These are phyloP conservation scores for Monomorium pharaonis DNA, from an alignment of 1,140 invertebrate genomes.

Conservation along the genomic window DNA sequence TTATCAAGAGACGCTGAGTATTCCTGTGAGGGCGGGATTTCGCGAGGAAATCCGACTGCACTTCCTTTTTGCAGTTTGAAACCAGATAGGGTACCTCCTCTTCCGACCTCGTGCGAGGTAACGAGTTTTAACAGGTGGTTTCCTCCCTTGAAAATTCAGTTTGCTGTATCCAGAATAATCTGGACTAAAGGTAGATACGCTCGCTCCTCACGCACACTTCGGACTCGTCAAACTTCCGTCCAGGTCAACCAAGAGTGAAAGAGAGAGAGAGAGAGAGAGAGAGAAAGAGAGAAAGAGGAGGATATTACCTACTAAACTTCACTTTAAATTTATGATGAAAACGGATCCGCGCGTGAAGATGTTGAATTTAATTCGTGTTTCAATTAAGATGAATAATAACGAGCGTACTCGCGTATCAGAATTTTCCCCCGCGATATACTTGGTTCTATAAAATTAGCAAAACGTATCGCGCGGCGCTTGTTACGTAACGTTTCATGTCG, in stretches of 20 bases:
- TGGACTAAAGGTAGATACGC: constrained; percentile 20
- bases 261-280: not conserved
- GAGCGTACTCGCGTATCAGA: constrained; percentile 46
- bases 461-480: constrained; percentile 37
- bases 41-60: constrained; percentile 24
- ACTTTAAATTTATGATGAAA: constrained; percentile 53
- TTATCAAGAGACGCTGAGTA: constrained; percentile 25
- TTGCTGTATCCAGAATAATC: constrained; percentile 54
- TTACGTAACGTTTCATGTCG: constrained; percentile 29
- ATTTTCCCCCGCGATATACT: constrained; percentile 46
- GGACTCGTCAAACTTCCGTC: constrained; percentile 64
- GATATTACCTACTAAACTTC: constrained; percentile 46
- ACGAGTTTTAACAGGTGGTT: constrained; percentile 72
- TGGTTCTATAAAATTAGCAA: constrained; percentile 36
- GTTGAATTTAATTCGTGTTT: constrained; percentile 51
- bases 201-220: constrained; percentile 34
- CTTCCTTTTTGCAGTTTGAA: constrained; percentile 48
- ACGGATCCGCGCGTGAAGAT: constrained; percentile 48
- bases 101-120: constrained; percentile 45
- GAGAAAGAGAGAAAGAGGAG: not conserved
- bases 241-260: not conserved
- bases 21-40: constrained; percentile 11
- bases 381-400: constrained; percentile 57
- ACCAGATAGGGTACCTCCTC: constrained; percentile 47
- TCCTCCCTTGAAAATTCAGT: constrained; percentile 61